Evolutionary conservation across 2,113 vertebrate genomes (phyloP).

Genomic region (Hippocampus barbouri): DNA sequence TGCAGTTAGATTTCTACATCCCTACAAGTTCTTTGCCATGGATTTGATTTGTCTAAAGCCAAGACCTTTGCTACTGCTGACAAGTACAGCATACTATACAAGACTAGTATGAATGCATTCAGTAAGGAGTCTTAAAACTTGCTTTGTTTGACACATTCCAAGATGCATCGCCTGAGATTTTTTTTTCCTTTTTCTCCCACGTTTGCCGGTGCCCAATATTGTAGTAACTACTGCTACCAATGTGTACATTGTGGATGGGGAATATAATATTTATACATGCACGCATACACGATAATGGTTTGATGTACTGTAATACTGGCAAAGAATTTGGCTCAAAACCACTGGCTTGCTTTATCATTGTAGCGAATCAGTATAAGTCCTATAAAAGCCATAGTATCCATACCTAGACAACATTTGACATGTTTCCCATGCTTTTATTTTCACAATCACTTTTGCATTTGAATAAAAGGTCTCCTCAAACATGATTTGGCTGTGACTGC

Average conservation of each 20-base stretch:
- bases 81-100: slow-evolving; percentile 15
- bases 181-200: too few relatives aligned
- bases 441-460: slow-evolving; percentile 31
- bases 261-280: slow-evolving; percentile 34
- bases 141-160: slow-evolving; percentile 56
- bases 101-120: slow-evolving; percentile 43
- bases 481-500: background rate
- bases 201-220: background rate
- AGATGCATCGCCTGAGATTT: slow-evolving; percentile 39
- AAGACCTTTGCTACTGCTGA: slow-evolving; percentile 17
- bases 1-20: slow-evolving; percentile 35
- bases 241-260: slow-evolving; percentile 29
- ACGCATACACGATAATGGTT: slow-evolving; percentile 2
- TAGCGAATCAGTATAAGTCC: slow-evolving; percentile 6
- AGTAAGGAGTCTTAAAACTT: slow-evolving; percentile 27
- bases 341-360: slow-evolving; percentile 11
- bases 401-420: slow-evolving; percentile 29
- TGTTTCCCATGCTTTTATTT: slow-evolving; percentile 23
- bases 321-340: slow-evolving; percentile 32
- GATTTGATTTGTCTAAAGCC: slow-evolving; percentile 49
- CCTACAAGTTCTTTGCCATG: slow-evolving; percentile 26
- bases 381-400: slow-evolving; percentile 37
- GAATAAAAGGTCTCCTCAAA: slow-evolving; percentile 58
- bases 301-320: slow-evolving; percentile 34
- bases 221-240: slow-evolving; percentile 23